A percentile compares a stretch with the other conserved stretches of the same genome.
Evolutionary conservation across 1,140 invertebrate species (phyloP).

Genomic region (Meteorus sp.): DNA sequence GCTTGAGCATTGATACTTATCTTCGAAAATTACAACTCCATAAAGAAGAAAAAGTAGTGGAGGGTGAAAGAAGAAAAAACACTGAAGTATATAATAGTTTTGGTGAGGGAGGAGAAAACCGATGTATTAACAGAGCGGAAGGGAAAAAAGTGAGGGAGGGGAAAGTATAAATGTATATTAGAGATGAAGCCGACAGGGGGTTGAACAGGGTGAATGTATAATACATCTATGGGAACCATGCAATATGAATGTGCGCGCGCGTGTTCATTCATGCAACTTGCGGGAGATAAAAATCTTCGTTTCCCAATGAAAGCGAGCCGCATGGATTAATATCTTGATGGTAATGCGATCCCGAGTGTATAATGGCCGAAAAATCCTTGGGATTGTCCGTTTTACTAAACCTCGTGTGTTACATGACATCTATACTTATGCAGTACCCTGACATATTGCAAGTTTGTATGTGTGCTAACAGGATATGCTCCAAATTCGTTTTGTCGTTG

Average conservation of each 20-base stretch:
- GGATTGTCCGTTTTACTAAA: constrained; percentile 19
- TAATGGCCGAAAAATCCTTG: constrained; percentile 40
- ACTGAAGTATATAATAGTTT: too few species aligned
- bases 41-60: too few species aligned
- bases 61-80: too few species aligned
- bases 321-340: constrained; percentile 38
- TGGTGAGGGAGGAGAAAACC: too few species aligned
- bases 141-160: neutral
- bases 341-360: constrained; percentile 48
- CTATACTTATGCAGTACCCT: constrained; percentile 23
- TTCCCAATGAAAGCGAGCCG: constrained; percentile 41
- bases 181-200: neutral
- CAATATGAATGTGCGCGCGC: too few species aligned
- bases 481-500: constrained; percentile 35
- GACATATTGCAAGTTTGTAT: constrained; percentile 32
- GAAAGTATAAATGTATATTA: too few species aligned
- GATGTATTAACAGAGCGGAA: neutral
- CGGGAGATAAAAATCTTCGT: constrained; percentile 43
- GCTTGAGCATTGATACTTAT: neutral
- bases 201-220: neutral
- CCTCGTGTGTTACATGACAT: constrained; percentile 13
- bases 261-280: constrained; percentile 34
- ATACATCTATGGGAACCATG: constrained; percentile 28
- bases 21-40: too few species aligned
- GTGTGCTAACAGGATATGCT: constrained; percentile 42